Percentiles rank a stretch among this genome's conserved stretches.
These are phyloP conservation scores for Tupaia tana DNA, from an alignment of 2,113 vertebrate species.

Conservation along the genomic window DNA sequence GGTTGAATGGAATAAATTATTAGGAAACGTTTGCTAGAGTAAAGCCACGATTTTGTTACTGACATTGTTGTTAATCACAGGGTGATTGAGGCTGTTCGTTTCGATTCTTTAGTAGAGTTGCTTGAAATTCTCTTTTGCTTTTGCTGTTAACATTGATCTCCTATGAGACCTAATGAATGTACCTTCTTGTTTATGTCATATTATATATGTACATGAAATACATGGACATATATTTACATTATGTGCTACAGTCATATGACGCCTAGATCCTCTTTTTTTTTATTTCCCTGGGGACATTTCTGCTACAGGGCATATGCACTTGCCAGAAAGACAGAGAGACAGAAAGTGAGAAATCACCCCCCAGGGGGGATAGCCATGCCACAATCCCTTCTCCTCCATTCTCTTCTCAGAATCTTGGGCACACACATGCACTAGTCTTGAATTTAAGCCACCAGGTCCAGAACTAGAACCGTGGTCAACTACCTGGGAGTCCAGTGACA, in stretches of 20 bases:
- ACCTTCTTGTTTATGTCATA: neutral
- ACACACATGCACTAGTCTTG: too few species aligned
- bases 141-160: neutral
- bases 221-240: neutral
- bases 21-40: neutral
- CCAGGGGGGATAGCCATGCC: too few species aligned
- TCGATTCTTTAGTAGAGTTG: neutral
- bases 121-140: neutral
- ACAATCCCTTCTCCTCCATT: too few species aligned
- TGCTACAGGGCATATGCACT: too few species aligned
- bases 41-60: neutral
- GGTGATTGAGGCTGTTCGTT: neutral
- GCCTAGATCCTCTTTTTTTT: neutral
- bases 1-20: slow-evolving; percentile 18
- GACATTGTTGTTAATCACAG: neutral
- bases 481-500: too few species aligned
- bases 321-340: too few species aligned
- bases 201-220: too few species aligned
- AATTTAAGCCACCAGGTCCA: too few species aligned
- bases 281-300: too few species aligned
- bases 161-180: neutral
- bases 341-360: too few species aligned
- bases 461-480: too few species aligned
- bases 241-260: neutral
- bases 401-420: too few species aligned